A percentile compares a stretch with the other conserved stretches of the same genome.
These are phyloP conservation scores for Tuta absoluta DNA, from an alignment of 2,888 invertebrate species.

Conservation along the genomic window DNA sequence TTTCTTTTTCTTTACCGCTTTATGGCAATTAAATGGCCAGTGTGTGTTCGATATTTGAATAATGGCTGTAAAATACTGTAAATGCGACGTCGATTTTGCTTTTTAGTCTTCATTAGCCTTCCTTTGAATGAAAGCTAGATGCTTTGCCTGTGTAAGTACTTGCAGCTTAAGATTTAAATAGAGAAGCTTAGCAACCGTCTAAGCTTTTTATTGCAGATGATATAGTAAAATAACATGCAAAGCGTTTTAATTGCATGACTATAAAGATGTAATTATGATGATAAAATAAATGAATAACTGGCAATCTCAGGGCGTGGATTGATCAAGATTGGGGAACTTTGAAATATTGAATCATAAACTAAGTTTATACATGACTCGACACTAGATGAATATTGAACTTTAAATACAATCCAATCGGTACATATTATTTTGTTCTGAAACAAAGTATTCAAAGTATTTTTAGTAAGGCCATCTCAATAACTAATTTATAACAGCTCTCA, in stretches of 20 bases:
- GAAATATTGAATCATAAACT: too few relatives aligned
- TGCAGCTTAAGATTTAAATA: background rate
- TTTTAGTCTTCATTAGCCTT: slow-evolving; percentile 14
- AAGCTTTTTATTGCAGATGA: slow-evolving; percentile 5
- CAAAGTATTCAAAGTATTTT: too few relatives aligned
- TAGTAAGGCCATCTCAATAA: too few relatives aligned
- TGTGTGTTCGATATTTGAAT: slow-evolving; percentile 16
- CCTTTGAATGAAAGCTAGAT: background rate
- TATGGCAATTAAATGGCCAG: slow-evolving; percentile 21
- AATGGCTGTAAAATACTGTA: slow-evolving; percentile 4
- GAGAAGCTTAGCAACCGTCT: background rate
- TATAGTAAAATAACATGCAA: background rate
- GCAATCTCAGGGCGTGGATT: background rate
- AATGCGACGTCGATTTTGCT: background rate
- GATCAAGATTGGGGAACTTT: background rate
- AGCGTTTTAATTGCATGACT: slow-evolving; percentile 5
- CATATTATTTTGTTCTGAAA: too few relatives aligned
- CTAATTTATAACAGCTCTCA: too few relatives aligned
- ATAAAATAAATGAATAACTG: background rate
- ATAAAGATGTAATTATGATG: slow-evolving; percentile 1
- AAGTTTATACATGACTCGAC: too few relatives aligned
- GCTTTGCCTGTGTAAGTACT: background rate
- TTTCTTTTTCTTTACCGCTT: slow-evolving; percentile 25
- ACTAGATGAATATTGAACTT: too few relatives aligned
- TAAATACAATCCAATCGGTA: too few relatives aligned